phyloP scores from a whole-genome alignment of 2,113 vertebrate species.

The Neotragus moschatus region DNA sequence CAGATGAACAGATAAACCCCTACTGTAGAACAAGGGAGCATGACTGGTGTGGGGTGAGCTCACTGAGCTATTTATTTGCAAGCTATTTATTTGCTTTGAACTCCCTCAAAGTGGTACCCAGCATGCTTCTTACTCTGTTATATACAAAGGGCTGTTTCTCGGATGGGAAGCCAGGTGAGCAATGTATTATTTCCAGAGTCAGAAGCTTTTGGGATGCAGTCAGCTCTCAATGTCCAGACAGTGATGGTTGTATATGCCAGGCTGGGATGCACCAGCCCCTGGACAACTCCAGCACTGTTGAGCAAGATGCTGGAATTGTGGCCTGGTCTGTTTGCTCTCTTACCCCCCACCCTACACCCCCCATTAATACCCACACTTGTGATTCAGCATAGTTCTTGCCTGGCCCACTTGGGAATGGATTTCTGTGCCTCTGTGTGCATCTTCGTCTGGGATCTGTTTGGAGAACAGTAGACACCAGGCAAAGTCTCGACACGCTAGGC shows the following conservation, averaged over 20 bases:
- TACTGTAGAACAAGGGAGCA: not conserved
- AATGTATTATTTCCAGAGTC: not conserved
- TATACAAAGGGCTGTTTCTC: not conserved
- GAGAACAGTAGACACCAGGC: not conserved
- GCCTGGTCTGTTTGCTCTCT: not conserved
- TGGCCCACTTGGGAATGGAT: slow-evolving; percentile 1
- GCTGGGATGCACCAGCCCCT: slow-evolving; percentile 63
- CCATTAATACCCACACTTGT: not conserved
- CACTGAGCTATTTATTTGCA: not conserved
- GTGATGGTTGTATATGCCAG: slow-evolving; percentile 74
- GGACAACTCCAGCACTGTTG: slow-evolving; percentile 76
- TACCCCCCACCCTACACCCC: rapidly evolving
- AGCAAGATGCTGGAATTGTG: slow-evolving; percentile 59
- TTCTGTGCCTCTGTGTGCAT: not conserved
- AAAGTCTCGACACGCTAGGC: not conserved
- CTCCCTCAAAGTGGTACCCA: not conserved
- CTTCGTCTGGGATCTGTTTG: slow-evolving; percentile 56
- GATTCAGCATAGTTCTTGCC: slow-evolving; percentile 54
- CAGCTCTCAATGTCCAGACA: not conserved
- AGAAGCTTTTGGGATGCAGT: slow-evolving; percentile 9
- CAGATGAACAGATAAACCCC: slow-evolving; percentile 13
- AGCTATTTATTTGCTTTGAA: not conserved
- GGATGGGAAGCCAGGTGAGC: not conserved
- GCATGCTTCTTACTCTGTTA: not conserved
- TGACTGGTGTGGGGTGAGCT: not conserved